phyloP scores from a whole-genome alignment of 1,140 invertebrate genomes.

The Acromyrmex charruanus region DNA sequence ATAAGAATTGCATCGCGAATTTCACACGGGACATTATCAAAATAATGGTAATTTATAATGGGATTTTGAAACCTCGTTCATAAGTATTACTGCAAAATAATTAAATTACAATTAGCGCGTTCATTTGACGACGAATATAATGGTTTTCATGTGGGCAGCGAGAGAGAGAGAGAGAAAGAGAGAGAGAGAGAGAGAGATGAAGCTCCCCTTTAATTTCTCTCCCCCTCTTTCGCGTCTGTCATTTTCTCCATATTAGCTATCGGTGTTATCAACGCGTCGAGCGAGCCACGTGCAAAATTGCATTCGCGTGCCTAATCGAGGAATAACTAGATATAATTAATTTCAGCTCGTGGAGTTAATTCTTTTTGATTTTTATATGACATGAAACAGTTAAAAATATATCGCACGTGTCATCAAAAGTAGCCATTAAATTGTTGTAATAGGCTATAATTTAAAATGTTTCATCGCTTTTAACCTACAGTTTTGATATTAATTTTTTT shows the following conservation, averaged over 20 bases:
- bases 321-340: conserved; percentile 57
- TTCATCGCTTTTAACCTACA: not conserved
- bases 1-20: conserved; percentile 21
- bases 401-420: not conserved
- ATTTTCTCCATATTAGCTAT: conserved; percentile 27
- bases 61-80: conserved; percentile 50
- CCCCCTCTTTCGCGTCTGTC: not conserved
- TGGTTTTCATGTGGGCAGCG: not conserved
- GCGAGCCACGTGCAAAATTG: conserved; percentile 21
- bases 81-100: conserved; percentile 45
- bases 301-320: conserved; percentile 49
- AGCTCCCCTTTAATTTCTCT: not conserved
- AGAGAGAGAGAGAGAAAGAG: not conserved
- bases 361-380: conserved; percentile 10
- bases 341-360: conserved; percentile 37
- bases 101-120: conserved; percentile 57
- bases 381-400: conserved; percentile 30
- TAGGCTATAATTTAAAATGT: conserved; percentile 16
- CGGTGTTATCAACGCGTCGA: conserved; percentile 31
- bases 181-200: not conserved
- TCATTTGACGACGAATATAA: conserved; percentile 48
- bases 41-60: conserved; percentile 51
- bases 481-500: not conserved
- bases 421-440: conserved; percentile 8
- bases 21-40: conserved; percentile 26